Base-by-base conservation (phyloP, 2,797 vertebrate species). In the Sphaeramia orbicularis region DNA sequence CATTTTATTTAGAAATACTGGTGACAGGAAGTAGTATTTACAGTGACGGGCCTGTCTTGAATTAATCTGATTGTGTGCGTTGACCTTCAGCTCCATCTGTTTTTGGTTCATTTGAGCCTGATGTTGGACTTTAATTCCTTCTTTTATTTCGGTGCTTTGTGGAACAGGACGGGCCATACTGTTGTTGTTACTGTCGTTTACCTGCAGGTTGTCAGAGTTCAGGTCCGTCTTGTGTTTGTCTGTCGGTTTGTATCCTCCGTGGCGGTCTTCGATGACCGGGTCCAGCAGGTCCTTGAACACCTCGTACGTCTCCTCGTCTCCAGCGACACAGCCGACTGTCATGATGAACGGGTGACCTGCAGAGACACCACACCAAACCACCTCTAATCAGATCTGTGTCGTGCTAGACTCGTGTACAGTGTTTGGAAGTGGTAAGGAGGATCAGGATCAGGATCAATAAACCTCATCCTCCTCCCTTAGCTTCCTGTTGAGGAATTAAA, bases 311-410 rank as follows among this genome's bases (percentile, higher is more conserved):
- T 95, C 93, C 83, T 96, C 95, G 0, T 96, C 95, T 7, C 95
- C 95, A 0, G 94, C 95, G 48, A 96, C 92, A 4, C 94, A 95
- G 76, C 95, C 95, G 35, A 96, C 95, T 0, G 95, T 96, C 95
- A 96, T 96, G 92, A 96, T 96, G 91, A 93, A 98, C 61, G 96
- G 96, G 82, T 98, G 96, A 59, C 96, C 96, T 98, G 71, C 24
- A 27, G 24, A 27, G 24, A 27, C 19, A 19, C 19, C 19, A 21
- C 19, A 21, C 24, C 24, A 27, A 27, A 27, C 24, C 24, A 27
- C 4, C 24, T 5, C 24, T 27, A 27, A 27, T 27, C 24, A 12
- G 42, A n/a, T 38, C 11, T 48, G n/a, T 32, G 3, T 10, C 0
- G 5, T 58, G 47, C 30, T 52, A 6, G 71, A 47, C 21, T 0